Conservation (phyloP, 2,888 invertebrate genomes). For the Sympetrum striolatum region DNA sequence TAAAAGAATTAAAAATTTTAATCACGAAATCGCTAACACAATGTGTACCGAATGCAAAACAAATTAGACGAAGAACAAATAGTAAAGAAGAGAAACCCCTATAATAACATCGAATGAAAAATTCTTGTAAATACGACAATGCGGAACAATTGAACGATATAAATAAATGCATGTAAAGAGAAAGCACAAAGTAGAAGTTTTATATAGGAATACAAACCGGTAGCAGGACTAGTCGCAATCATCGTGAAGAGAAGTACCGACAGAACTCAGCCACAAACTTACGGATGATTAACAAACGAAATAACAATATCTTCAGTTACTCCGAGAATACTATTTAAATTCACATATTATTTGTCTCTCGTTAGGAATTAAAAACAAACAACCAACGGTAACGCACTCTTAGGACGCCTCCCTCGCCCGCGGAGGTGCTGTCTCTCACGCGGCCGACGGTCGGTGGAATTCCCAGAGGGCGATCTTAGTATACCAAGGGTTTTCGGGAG, state of each 20-base stretch:
- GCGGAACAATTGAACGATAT: too few relatives aligned
- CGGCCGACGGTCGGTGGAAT: background rate
- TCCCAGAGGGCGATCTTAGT: background rate
- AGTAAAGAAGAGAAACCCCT: too few relatives aligned
- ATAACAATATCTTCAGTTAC: background rate
- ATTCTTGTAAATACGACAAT: too few relatives aligned
- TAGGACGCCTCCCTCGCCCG: background rate
- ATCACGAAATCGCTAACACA: too few relatives aligned
- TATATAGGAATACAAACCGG: background rate
- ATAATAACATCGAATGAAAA: background rate
- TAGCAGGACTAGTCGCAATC: background rate
- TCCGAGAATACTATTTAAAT: background rate
- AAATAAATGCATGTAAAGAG: background rate
- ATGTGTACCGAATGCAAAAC: too few relatives aligned
- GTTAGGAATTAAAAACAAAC: background rate
- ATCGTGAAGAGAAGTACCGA: background rate
- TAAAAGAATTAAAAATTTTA: too few relatives aligned
- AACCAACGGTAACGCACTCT: background rate
- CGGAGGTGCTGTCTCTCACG: too few relatives aligned
- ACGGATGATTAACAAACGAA: background rate
- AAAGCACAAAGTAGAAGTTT: background rate
- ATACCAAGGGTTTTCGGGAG: background rate
- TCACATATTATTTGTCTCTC: too few relatives aligned
- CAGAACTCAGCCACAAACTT: background rate
- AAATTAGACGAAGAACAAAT: too few relatives aligned